Evolutionary conservation across 2,113 vertebrate genomes (phyloP).

Genomic region (Trinectes maculatus): DNA sequence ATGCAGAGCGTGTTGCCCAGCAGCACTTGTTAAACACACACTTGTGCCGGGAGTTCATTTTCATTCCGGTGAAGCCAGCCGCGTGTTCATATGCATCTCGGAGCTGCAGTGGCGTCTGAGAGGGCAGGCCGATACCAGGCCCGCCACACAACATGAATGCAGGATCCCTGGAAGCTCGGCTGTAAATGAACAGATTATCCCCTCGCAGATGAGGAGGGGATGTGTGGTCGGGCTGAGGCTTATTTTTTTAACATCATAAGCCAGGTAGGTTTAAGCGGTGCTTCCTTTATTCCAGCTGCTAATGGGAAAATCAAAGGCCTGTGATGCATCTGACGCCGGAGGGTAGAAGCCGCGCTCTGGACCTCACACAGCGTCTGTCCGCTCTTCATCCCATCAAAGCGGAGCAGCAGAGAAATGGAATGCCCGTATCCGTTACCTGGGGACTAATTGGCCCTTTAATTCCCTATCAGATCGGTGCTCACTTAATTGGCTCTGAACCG

Average conservation of each 20-base stretch:
- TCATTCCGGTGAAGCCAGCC: constrained; percentile 53
- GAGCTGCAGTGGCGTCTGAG: constrained; percentile 27
- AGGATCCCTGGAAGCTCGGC: constrained; percentile 39
- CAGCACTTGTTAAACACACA: constrained; percentile 52
- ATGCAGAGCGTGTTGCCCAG: constrained; percentile 50
- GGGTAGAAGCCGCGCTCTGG: constrained; percentile 23
- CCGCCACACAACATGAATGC: constrained; percentile 41
- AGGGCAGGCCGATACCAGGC: constrained; percentile 11
- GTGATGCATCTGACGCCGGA: constrained; percentile 45
- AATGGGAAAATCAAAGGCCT: constrained; percentile 68
- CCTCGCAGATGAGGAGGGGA: constrained; percentile 33
- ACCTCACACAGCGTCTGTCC: constrained; percentile 42
- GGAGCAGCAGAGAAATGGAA: constrained; percentile 25
- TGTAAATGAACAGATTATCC: constrained; percentile 68
- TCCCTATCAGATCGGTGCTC: constrained; percentile 48
- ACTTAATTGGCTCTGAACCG: constrained; percentile 35
- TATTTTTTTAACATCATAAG: constrained; percentile 59
- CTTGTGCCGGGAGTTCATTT: constrained; percentile 49
- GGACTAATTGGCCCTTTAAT: constrained; percentile 67
- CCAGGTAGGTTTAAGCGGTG: constrained; percentile 48
- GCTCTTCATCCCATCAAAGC: constrained; percentile 46
- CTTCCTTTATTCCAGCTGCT: constrained; percentile 40
- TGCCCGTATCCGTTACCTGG: constrained; percentile 49
- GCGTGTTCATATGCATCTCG: constrained; percentile 45
- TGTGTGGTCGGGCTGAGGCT: not conserved